Evolutionary conservation across 2,888 invertebrate species (phyloP).

Genomic region (Phania funesta): DNA sequence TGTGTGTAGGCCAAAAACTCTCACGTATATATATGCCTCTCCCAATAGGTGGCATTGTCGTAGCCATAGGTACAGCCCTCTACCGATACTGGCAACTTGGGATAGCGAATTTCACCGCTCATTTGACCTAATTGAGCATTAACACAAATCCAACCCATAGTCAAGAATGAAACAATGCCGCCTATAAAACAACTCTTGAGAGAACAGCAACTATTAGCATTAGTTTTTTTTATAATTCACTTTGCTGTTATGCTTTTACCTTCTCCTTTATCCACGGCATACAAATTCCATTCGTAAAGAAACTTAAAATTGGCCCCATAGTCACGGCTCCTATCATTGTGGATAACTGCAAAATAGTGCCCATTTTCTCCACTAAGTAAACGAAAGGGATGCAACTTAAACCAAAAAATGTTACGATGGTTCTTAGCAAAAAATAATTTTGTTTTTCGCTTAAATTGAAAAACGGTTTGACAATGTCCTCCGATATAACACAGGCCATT

Average conservation of each 20-base stretch:
- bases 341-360: conserved; percentile 84
- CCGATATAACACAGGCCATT: conserved; percentile 89
- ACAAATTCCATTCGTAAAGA: conserved; percentile 85
- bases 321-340: conserved; percentile 85
- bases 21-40: conserved; percentile 73
- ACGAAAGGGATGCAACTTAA: conserved; percentile 84
- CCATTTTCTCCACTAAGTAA: conserved; percentile 86
- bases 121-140: conserved; percentile 86
- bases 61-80: conserved; percentile 80
- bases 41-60: conserved; percentile 74
- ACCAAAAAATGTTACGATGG: conserved; percentile 86
- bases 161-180: conserved; percentile 83
- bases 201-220: background rate
- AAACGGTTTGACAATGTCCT: conserved; percentile 88
- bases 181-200: conserved; percentile 86
- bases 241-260: conserved; percentile 79
- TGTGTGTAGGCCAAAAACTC: background rate
- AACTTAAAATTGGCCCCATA: conserved; percentile 86
- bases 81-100: conserved; percentile 82
- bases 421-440: conserved; percentile 83
- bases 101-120: conserved; percentile 82
- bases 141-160: conserved; percentile 86
- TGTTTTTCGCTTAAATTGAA: conserved; percentile 82
- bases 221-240: background rate
- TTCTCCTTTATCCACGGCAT: conserved; percentile 85